Evolutionary conservation across 2,113 vertebrate species (phyloP).

Genomic region (Suncus etruscus): DNA sequence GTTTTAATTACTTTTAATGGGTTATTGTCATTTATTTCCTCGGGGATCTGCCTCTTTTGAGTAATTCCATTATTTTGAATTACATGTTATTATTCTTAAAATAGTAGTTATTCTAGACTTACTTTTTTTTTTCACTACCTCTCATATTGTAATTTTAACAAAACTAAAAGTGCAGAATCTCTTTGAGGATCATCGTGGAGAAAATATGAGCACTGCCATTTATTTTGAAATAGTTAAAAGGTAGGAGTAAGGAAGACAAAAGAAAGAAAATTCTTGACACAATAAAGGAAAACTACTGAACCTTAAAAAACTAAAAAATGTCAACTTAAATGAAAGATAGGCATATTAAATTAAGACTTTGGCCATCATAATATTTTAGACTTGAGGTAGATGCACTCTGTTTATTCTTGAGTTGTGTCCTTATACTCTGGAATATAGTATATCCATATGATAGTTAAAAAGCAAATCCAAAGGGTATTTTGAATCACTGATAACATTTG

Average conservation of each 20-base stretch:
- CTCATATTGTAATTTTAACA: conserved; percentile 59
- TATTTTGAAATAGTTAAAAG: conserved; percentile 61
- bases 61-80: conserved; percentile 50
- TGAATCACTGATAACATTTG: background rate
- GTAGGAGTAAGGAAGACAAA: conserved; percentile 34
- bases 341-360: conserved; percentile 7
- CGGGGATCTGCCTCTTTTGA: conserved; percentile 45
- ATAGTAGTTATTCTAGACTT: conserved; percentile 52
- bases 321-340: background rate
- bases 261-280: conserved; percentile 19
- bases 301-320: conserved; percentile 31
- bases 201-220: conserved; percentile 28
- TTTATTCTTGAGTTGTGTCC: no score
- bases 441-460: conserved; percentile 16
- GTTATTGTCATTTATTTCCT: conserved; percentile 66
- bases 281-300: conserved; percentile 48
- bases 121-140: conserved; percentile 26
- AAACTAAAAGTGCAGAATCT: conserved; percentile 20
- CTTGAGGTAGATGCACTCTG: background rate
- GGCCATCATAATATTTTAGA: background rate
- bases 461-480: background rate
- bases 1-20: conserved; percentile 69
- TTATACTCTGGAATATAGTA: background rate
- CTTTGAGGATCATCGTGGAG: conserved; percentile 52
- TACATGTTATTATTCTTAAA: conserved; percentile 64